Base-by-base conservation (phyloP, 2,888 invertebrate genomes). In the Eupelmus urozonus region DNA sequence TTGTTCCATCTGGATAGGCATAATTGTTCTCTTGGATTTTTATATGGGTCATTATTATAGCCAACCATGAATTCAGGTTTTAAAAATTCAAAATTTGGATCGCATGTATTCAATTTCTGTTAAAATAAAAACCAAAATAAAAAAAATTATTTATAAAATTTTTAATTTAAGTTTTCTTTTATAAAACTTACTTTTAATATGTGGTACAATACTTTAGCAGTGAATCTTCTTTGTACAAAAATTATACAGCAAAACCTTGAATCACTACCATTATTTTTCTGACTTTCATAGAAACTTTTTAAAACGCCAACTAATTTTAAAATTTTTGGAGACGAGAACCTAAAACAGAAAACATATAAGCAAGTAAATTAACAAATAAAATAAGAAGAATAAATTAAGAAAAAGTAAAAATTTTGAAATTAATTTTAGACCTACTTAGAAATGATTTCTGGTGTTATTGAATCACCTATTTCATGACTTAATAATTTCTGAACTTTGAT, bases 61-160 rank as follows among this genome's bases (percentile, higher is more conserved):
- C 97, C 96, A 0, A 96, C 93, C 69, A 96, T 91, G 85, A 94
- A 97, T 83, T 95, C 94, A 0, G 94, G 92, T 78, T 92, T 91
- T 0, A 95, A 84, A 82, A 94, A 92, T 0, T 90, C 90, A 81
- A 93, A 53, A 13, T 92, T 89, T 0, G 91, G 90, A 79, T 92
- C 90, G 0, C 23, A 3, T 18, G 73, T 13, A 1, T 80, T 79
- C 3, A 89, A 66, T 76, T 83, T 83, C 90, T 90, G 78, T 25
- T 45, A 27, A 59, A 49, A 60, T 18, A 27, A 63, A 16, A 7
- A n/a, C n/a, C n/a, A n/a, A n/a, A n/a, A n/a, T n/a, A n/a, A n/a
- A 40, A 42, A 60, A 67, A 70, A 51, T 23, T 60, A 23, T 66
- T 57, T 20, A 9, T 23, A 29, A 11, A 16, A 45, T 27, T 65